These are phyloP conservation scores for Parnassius orleans DNA, from an alignment of 2,888 invertebrate genomes.

Conservation along the genomic window DNA sequence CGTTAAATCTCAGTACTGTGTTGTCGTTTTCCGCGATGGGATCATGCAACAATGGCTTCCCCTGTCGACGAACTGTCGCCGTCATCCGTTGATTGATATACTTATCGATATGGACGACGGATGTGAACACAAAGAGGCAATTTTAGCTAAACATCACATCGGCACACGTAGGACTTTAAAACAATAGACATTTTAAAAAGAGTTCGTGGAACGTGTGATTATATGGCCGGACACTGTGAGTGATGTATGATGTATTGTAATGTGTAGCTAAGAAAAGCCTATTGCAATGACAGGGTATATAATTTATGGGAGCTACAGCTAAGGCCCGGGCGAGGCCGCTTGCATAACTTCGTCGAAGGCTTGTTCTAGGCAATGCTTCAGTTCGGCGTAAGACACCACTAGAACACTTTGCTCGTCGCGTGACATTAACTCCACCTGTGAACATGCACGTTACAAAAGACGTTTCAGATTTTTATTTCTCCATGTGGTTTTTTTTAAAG, in stretches of 20 bases:
- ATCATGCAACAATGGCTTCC: background rate
- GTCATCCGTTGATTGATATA: background rate
- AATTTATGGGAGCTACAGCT: background rate
- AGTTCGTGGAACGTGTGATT: conserved; percentile 1
- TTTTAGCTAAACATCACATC: conserved; percentile 9
- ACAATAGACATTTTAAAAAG: background rate
- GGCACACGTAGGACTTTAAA: conserved; percentile 17
- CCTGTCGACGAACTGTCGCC: background rate
- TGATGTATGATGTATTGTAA: conserved; percentile 1
- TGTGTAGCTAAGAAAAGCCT: conserved; percentile 4
- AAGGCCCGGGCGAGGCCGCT: conserved; percentile 42
- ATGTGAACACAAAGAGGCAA: background rate
- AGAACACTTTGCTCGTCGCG: conserved; percentile 98
- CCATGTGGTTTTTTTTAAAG: no score
- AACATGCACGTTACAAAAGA: background rate
- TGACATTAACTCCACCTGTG: conserved; percentile 95
- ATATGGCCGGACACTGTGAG: conserved; percentile 21
- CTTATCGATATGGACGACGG: background rate
- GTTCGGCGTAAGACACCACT: conserved; percentile 96
- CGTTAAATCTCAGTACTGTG: conserved; percentile 40
- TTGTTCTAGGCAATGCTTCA: conserved; percentile 96
- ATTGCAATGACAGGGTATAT: background rate
- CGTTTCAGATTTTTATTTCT: no score
- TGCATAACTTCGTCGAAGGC: conserved; percentile 91
- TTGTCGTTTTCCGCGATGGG: conserved; percentile 5